These are phyloP conservation scores for Phainopepla nitens DNA, from an alignment of 2,113 vertebrate species.

Conservation along the genomic window DNA sequence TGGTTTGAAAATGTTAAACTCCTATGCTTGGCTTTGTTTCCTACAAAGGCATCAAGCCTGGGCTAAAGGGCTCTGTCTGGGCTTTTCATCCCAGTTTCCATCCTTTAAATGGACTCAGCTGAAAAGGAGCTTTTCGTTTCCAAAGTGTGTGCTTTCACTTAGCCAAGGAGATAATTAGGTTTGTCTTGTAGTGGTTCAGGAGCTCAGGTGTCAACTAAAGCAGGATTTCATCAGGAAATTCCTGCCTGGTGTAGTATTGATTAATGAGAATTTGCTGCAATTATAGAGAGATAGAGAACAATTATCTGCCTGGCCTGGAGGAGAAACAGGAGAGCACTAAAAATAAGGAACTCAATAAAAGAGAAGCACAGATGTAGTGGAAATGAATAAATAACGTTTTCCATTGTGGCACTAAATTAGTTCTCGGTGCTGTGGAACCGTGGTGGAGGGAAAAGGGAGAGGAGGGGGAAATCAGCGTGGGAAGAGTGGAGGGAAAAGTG, in stretches of 20 bases:
- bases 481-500: neutral
- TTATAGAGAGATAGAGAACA: neutral
- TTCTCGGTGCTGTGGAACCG: rapidly evolving
- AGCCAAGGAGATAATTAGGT: neutral
- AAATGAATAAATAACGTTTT: neutral
- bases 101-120: neutral
- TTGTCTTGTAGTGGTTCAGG: neutral
- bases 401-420: neutral
- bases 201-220: neutral
- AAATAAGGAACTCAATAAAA: neutral
- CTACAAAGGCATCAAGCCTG: neutral
- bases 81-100: neutral
- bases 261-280: slow-evolving; percentile 12
- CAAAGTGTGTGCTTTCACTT: neutral
- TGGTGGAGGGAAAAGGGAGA: neutral
- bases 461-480: neutral
- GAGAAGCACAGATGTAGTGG: neutral
- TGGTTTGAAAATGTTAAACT: neutral
- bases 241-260: neutral
- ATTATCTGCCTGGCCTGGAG: neutral
- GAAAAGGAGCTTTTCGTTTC: neutral
- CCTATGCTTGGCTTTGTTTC: neutral
- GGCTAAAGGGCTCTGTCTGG: neutral
- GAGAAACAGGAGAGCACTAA: neutral
- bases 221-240: neutral